These are phyloP conservation scores for Corythucha ciliata DNA, from an alignment of 2,888 invertebrate species.

Conservation along the genomic window DNA sequence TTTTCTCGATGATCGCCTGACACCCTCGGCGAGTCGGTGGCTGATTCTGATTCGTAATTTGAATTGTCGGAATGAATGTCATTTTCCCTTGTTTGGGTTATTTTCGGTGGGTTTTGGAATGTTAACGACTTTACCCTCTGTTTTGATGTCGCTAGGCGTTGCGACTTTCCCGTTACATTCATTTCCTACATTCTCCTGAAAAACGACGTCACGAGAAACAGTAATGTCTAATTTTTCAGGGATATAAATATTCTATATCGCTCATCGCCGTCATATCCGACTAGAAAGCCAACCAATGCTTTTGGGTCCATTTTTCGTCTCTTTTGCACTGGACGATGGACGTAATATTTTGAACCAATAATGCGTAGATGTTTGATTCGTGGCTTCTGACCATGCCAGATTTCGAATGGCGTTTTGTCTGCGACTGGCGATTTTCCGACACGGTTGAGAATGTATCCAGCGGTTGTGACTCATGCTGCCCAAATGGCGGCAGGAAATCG, in stretches of 20 bases:
- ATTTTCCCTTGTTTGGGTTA: too few species aligned
- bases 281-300: constrained; percentile 28
- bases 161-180: too few species aligned
- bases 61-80: too few species aligned
- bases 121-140: too few species aligned
- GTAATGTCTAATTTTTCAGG: constrained; percentile 34
- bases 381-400: constrained; percentile 34
- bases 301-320: constrained; percentile 37
- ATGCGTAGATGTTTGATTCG: constrained; percentile 19
- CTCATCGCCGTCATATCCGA: constrained; percentile 37
- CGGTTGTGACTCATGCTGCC: constrained; percentile 25
- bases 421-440: constrained; percentile 30
- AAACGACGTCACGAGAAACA: constrained; percentile 15
- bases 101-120: too few species aligned
- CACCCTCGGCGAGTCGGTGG: too few species aligned
- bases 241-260: constrained; percentile 34
- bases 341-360: constrained; percentile 20
- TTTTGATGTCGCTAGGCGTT: too few species aligned
- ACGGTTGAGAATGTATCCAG: constrained; percentile 27
- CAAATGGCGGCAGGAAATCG: constrained; percentile 29
- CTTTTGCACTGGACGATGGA: constrained; percentile 34
- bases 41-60: too few species aligned
- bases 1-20: too few species aligned
- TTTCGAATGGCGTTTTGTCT: constrained; percentile 34
- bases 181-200: constrained; percentile 31